Percentiles rank a stretch among this genome's conserved stretches.
phyloP scores from a whole-genome alignment of 2,113 vertebrate genomes.

The Phainopepla nitens region DNA sequence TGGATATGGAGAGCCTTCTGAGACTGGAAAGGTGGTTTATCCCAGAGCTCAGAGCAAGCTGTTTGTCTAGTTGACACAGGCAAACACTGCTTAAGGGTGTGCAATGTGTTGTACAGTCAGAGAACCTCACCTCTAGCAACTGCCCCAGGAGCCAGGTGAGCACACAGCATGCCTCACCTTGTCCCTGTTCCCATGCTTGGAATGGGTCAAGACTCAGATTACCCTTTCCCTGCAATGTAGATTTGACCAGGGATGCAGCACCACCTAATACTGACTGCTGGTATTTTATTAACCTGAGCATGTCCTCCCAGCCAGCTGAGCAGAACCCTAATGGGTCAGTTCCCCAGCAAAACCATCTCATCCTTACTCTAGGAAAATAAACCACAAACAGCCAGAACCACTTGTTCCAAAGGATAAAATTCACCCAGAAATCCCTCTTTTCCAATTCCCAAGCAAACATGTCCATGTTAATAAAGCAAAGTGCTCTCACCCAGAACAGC shows the following conservation, averaged over 20 bases:
- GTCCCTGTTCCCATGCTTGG: background rate
- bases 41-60: background rate
- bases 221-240: background rate
- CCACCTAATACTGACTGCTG: background rate
- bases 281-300: background rate
- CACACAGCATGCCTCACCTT: rapidly evolving
- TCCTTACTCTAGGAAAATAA: background rate
- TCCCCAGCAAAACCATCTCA: background rate
- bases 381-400: background rate
- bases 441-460: background rate
- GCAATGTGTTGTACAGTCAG: background rate
- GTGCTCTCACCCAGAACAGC: background rate
- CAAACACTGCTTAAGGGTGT: background rate
- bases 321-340: background rate
- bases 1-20: background rate
- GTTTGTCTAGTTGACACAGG: background rate
- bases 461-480: background rate
- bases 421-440: background rate
- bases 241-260: background rate
- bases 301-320: background rate
- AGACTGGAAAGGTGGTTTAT: background rate
- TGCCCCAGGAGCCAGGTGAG: background rate
- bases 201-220: background rate
- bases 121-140: background rate
- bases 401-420: background rate